Base-by-base conservation (phyloP, 2,797 vertebrate genomes). In the Gymnocypris eckloni region DNA sequence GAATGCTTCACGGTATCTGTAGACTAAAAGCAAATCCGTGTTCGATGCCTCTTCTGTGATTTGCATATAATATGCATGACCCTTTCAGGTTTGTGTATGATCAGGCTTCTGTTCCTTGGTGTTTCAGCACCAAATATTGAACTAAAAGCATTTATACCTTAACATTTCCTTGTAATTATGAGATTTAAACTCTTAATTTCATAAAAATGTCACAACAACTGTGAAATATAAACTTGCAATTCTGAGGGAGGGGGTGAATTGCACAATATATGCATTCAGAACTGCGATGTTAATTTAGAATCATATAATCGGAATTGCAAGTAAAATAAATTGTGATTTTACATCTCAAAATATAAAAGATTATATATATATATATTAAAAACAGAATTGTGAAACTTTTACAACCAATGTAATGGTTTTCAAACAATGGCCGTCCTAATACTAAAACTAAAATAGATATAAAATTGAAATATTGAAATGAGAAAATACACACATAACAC, bases 1-100 rank as follows among this genome's bases (percentile, higher is more conserved):
- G 64, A 48, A 78, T 43, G 81, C 25, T 48, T 83, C 39, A 45
- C 0, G 4, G 70, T 61, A 22, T 80, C 41, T 61, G 28, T 52
- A 25, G 37, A 20, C 41, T 56, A 54, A 78, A 54, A 79, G 75
- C 28, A 10, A 83, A 66, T 76, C 13, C 5, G 41, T 61, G 37
- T 67, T 54, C 16, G 59, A 77, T 67, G 33, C 83, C 11, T 41
- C 37, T 67, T 28, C n/a, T 56, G n/a, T 33, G 56, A 84, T 84
- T 78, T 71, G 83, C 64, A 79, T 78, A 77, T 70, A 78, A 84
- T 59, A 56, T 41, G 64, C 48, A 71, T 54, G n/a, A 84, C 18
- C 22, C 33, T 84, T 67, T 78, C n/a, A 28, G 66, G 52, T 54
- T 84, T 77, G 82, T 67, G 45, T 77, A 77, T 41, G 33, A 77